Percentiles rank a stretch among this genome's conserved stretches.
Evolutionary conservation across 2,113 vertebrate genomes (phyloP).

Genomic region (Mugil cephalus): DNA sequence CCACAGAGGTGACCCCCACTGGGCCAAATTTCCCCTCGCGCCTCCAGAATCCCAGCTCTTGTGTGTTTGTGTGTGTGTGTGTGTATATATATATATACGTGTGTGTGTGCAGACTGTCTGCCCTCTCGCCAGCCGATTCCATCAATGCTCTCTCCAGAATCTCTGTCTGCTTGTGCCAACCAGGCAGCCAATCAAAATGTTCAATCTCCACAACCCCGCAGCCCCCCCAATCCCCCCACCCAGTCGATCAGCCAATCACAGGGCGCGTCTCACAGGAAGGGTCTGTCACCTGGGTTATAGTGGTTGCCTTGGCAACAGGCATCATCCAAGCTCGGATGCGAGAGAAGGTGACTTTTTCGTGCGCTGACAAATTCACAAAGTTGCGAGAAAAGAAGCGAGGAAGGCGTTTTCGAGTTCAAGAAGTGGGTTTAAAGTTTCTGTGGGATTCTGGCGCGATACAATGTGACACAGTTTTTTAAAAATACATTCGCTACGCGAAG

Average conservation of each 20-base stretch:
- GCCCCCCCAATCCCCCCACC: neutral
- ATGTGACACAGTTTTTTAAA: conserved; percentile 22
- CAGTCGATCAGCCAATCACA: conserved; percentile 69
- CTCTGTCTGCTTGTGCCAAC: conserved; percentile 64
- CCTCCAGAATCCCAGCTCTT: conserved; percentile 45
- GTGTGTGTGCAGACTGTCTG: conserved; percentile 36
- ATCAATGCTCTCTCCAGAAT: conserved; percentile 74
- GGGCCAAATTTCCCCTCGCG: conserved; percentile 75
- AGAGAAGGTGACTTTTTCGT: conserved; percentile 54
- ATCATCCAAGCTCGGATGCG: conserved; percentile 52
- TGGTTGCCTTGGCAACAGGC: conserved; percentile 79
- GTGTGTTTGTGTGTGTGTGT: neutral
- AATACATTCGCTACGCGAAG: neutral
- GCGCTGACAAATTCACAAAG: conserved; percentile 45
- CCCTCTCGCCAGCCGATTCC: conserved; percentile 70
- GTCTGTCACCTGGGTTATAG: conserved; percentile 74
- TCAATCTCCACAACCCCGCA: conserved; percentile 29
- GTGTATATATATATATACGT: conserved; percentile 20
- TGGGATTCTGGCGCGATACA: conserved; percentile 23
- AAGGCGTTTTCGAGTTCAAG: conserved; percentile 29
- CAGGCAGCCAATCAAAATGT: conserved; percentile 64
- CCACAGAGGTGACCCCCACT: conserved; percentile 80
- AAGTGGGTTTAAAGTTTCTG: conserved; percentile 32
- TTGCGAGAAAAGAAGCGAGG: conserved; percentile 10
- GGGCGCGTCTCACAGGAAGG: conserved; percentile 69